Conservation (phyloP, 2,888 invertebrate genomes). For the Parelbella ahira region DNA sequence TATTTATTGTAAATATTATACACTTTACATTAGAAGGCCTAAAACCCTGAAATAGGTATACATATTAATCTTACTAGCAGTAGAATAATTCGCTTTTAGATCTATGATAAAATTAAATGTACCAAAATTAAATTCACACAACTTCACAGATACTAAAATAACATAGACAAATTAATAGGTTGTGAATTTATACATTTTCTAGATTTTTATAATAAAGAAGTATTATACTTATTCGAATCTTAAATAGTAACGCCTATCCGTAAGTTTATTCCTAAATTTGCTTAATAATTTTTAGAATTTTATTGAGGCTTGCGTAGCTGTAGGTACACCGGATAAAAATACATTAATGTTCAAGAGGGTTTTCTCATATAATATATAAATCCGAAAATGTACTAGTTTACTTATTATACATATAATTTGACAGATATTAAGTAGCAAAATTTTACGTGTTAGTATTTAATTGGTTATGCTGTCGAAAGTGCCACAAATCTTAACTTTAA, state of each 20-base stretch:
- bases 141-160: conserved; percentile 40
- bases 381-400: too few relatives aligned
- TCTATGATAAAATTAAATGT: conserved; percentile 34
- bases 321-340: too few relatives aligned
- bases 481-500: too few relatives aligned
- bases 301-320: too few relatives aligned
- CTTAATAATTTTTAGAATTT: conserved; percentile 42
- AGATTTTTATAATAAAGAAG: conserved; percentile 69
- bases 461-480: too few relatives aligned
- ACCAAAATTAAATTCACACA: conserved; percentile 36
- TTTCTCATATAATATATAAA: too few relatives aligned
- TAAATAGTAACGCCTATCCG: conserved; percentile 37
- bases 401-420: too few relatives aligned
- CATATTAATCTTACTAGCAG: conserved; percentile 20
- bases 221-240: conserved; percentile 41
- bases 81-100: conserved; percentile 39
- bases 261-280: conserved; percentile 42
- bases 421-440: too few relatives aligned
- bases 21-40: conserved; percentile 47
- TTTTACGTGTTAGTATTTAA: too few relatives aligned
- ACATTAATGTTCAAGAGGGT: too few relatives aligned
- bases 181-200: conserved; percentile 80
- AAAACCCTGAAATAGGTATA: conserved; percentile 46
- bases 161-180: conserved; percentile 76
- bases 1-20: conserved; percentile 10